phyloP scores from a whole-genome alignment of 2,888 invertebrate species.

The Charanyca ferruginea region DNA sequence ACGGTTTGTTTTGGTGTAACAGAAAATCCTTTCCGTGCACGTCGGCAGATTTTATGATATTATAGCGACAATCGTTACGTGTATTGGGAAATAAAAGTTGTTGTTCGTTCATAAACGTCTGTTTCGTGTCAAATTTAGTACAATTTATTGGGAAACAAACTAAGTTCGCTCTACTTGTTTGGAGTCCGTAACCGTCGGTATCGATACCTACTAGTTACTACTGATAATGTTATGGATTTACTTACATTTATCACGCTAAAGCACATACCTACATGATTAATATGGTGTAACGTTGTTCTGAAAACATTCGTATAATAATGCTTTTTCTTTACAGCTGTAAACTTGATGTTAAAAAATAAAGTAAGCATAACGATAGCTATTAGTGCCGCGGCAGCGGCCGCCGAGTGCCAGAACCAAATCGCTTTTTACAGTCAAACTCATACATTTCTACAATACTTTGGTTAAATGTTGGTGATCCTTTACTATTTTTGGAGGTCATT shows the following conservation, averaged over 20 bases:
- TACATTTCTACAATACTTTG: too few species aligned
- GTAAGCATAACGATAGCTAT: too few species aligned
- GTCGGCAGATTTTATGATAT: conserved; percentile 62
- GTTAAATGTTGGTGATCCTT: too few species aligned
- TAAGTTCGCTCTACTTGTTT: conserved; percentile 47
- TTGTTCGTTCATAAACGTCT: conserved; percentile 66
- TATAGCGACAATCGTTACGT: conserved; percentile 66
- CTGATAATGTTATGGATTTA: conserved; percentile 26
- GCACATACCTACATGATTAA: neutral
- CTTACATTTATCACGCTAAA: conserved; percentile 8
- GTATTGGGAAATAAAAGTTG: conserved; percentile 68
- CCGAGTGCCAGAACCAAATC: too few species aligned
- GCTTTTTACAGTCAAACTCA: too few species aligned
- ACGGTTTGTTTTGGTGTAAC: conserved; percentile 31
- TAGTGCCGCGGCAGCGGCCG: too few species aligned
- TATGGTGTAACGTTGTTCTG: neutral
- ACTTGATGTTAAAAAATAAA: too few species aligned
- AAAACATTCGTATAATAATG: neutral
- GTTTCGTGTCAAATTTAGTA: conserved; percentile 66
- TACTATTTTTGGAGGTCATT: too few species aligned
- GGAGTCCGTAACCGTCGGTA: conserved; percentile 35
- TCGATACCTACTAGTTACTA: conserved; percentile 34
- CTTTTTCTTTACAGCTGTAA: neutral
- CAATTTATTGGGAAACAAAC: conserved; percentile 62
- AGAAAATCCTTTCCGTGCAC: conserved; percentile 29